These are phyloP conservation scores for Columbina picui DNA, from an alignment of 2,113 vertebrate species.

Conservation along the genomic window DNA sequence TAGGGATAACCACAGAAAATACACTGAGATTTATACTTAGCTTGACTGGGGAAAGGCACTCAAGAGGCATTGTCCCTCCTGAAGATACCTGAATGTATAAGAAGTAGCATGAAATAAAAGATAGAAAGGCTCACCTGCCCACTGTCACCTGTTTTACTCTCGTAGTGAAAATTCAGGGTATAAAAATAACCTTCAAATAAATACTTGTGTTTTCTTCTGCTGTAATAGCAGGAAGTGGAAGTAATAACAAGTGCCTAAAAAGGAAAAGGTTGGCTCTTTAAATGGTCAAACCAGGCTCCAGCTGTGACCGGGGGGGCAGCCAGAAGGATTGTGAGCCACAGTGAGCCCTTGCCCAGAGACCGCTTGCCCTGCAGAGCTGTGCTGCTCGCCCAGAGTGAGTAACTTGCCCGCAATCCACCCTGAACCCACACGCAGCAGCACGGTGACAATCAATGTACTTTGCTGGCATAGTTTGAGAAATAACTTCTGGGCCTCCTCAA, in stretches of 20 bases:
- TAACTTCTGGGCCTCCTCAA: not conserved
- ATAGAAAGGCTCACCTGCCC: not conserved
- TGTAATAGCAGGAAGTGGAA: not conserved
- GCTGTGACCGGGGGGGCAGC: not conserved
- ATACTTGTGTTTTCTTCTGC: not conserved
- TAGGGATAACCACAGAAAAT: not conserved
- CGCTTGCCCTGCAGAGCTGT: not conserved
- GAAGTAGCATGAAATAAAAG: not conserved
- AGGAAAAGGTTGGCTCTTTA: not conserved
- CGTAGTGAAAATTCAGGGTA: not conserved
- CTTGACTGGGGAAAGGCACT: not conserved
- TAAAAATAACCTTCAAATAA: not conserved
- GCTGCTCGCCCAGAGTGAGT: not conserved
- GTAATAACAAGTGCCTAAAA: not conserved
- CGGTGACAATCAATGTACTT: not conserved
- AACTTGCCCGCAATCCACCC: accelerated
- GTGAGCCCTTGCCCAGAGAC: not conserved
- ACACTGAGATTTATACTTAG: not conserved
- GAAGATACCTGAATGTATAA: not conserved
- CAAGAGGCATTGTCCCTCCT: not conserved
- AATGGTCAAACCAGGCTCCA: not conserved
- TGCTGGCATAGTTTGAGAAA: not conserved
- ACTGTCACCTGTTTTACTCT: not conserved
- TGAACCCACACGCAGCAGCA: not conserved
- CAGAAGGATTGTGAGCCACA: not conserved